These are phyloP conservation scores for Metopia argyrocephala DNA, from an alignment of 2,888 invertebrate genomes.

Conservation along the genomic window DNA sequence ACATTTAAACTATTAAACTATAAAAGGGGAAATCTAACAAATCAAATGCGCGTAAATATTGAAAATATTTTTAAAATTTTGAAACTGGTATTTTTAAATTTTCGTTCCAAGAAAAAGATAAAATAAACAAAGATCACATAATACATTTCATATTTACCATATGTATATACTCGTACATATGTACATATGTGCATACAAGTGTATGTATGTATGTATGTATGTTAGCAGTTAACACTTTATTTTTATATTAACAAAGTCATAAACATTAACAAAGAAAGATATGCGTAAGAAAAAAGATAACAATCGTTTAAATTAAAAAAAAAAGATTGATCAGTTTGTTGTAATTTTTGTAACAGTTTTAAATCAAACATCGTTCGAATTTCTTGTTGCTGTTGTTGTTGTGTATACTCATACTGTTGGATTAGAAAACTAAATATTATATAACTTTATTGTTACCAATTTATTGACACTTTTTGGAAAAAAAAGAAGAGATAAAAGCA, in stretches of 20 bases:
- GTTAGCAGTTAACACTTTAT: background rate
- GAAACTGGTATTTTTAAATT: background rate
- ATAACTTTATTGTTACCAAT: constrained; percentile 12
- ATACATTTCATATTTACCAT: background rate
- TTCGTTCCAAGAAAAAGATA: background rate
- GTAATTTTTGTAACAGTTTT: too few relatives aligned
- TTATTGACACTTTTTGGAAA: background rate
- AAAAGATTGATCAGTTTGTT: too few relatives aligned
- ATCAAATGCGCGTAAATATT: constrained; percentile 4
- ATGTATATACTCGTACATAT: background rate
- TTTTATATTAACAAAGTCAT: too few relatives aligned
- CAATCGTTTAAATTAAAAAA: background rate
- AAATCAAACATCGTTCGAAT: background rate
- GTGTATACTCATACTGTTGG: background rate
- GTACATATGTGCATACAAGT: background rate
- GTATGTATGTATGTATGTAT: background rate
- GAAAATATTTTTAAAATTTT: background rate
- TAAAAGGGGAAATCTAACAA: background rate
- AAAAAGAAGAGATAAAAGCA: background rate
- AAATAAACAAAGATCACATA: background rate
- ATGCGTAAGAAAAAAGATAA: background rate
- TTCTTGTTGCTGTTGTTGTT: background rate
- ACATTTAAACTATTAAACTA: too few relatives aligned
- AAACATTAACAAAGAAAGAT: constrained; percentile 20
- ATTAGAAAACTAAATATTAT: constrained; percentile 14